phyloP scores from a whole-genome alignment of 2,888 invertebrate genomes.

The Helobdella robusta region DNA sequence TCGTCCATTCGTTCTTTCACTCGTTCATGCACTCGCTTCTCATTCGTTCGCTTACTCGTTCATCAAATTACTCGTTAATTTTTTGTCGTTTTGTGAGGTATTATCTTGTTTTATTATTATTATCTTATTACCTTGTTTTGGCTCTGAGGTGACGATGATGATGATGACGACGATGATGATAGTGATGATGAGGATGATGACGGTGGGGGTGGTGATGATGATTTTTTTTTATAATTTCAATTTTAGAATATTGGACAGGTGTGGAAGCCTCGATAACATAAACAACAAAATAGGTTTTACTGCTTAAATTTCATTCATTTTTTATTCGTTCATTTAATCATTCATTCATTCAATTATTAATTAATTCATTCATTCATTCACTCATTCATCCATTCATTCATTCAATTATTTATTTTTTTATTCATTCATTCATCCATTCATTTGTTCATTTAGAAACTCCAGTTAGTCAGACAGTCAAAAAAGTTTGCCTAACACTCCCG shows the following conservation, averaged over 20 bases:
- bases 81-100: background rate
- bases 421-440: background rate
- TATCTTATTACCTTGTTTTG: background rate
- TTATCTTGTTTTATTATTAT: background rate
- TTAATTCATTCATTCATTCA: background rate
- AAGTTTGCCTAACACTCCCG: too few species aligned
- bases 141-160: background rate
- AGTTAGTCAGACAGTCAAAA: too few species aligned
- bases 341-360: background rate
- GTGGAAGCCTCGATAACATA: constrained; percentile 14
- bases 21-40: too few species aligned
- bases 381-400: background rate
- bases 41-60: too few species aligned
- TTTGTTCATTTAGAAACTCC: too few species aligned
- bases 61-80: too few species aligned
- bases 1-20: too few species aligned
- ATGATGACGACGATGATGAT: background rate
- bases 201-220: too few species aligned
- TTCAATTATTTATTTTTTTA: background rate
- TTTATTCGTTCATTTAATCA: background rate
- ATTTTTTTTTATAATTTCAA: too few species aligned
- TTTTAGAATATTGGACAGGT: background rate
- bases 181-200: background rate
- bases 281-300: background rate
- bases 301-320: background rate